Conservation (phyloP, 1,140 invertebrate genomes). For the Oncopodura yosiiana region DNA sequence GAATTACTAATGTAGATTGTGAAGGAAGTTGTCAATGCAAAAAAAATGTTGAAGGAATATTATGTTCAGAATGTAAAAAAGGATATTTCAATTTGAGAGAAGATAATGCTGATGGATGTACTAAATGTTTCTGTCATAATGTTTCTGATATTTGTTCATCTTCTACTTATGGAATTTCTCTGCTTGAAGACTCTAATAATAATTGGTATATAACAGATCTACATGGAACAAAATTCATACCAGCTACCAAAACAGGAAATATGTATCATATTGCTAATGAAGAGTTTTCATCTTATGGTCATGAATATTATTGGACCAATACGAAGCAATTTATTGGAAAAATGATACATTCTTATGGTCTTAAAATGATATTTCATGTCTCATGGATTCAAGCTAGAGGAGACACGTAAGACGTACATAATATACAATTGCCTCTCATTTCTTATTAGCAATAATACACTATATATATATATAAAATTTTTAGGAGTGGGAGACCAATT, state of each 20-base stretch:
- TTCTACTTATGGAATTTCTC: conserved; percentile 14
- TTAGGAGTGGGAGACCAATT: conserved; percentile 71
- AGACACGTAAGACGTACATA: too few relatives aligned
- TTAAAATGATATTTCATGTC: conserved; percentile 61
- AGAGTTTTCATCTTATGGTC: conserved; percentile 40
- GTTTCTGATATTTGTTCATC: conserved; percentile 57
- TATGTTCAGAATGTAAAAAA: conserved; percentile 68
- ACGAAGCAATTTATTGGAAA: conserved; percentile 52
- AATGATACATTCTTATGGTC: conserved; percentile 71
- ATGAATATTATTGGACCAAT: conserved; percentile 57
- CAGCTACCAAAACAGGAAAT: conserved; percentile 37
- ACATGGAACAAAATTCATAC: conserved; percentile 32
- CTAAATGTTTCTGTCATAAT: conserved; percentile 85
- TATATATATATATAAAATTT: too few relatives aligned
- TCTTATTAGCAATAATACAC: too few relatives aligned
- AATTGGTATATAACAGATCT: conserved; percentile 37
- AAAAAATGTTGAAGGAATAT: conserved; percentile 62
- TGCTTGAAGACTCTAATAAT: conserved; percentile 3
- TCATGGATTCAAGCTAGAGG: conserved; percentile 78
- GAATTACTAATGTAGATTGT: conserved; percentile 58
- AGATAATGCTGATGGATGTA: conserved; percentile 70
- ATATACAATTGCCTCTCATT: too few relatives aligned
- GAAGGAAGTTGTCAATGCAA: conserved; percentile 77
- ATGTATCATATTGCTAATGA: conserved; percentile 31
- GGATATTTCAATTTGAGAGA: conserved; percentile 72